Evolutionary conservation across 2,888 invertebrate genomes (phyloP), one percentile per base, ranked within the genome.

Genomic region (Aphrophora alni): DNA sequence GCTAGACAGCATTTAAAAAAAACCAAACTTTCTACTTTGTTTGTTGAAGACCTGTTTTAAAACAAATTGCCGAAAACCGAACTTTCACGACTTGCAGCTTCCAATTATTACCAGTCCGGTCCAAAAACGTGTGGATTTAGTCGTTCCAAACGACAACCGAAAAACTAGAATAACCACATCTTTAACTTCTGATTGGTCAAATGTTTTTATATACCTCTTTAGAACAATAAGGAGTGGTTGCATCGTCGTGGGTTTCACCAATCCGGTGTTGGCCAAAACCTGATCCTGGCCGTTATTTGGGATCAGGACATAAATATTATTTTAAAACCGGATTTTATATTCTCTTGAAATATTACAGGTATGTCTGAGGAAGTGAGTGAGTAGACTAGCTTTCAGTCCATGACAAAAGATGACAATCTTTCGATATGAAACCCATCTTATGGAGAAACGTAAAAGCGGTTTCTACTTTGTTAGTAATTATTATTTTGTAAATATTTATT

Each of bases 281-380:
- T 21, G 59, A n/a, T 59, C 59, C 59, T 3, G 21, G 59, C 59
- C 21, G 59, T 59, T 59, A 59, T 59, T 59, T 21, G 59, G 59
- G 59, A n/a, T n/a, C 59, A 21, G 59, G 59, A 59, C 59, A 21
- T 59, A 59, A 59, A 59, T 59, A 59, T 59, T 59, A 59, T 59
- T 59, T 59, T 21, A 59, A 59, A 59, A 59, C 59, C 59, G 59
- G 59, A 59, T 21, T 59, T 59, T 21, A 59, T 59, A 21, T n/a
- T 59, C 59, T n/a, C 59, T 21, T 21, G 10, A 59, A 59, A 59
- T 59, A 59, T 59, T 59, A 59, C 59, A 59, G 3, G 3, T 8
- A 5, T 33, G 33, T 33, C 33, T 8, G 33, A 33, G n/a, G n/a
- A n/a, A n/a, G n/a, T n/a, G n/a, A n/a, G n/a, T n/a, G n/a, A n/a